Evolutionary conservation across 2,797 vertebrate genomes (phyloP), one percentile per base, ranked within the genome.

Genomic region (Sparidentex hasta): DNA sequence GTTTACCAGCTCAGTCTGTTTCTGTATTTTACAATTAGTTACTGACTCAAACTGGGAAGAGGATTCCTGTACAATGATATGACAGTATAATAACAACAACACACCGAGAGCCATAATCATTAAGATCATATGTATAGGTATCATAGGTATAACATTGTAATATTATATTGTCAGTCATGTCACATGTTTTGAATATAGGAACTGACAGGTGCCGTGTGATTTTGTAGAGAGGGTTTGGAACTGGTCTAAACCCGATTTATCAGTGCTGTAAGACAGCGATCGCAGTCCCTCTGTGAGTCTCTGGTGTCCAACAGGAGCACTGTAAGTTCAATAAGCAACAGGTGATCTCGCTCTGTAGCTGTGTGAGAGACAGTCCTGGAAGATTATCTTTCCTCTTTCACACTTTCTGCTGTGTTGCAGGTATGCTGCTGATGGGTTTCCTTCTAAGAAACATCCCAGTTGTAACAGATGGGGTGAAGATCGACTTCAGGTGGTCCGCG

Each of bases 371-470:
- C 18, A 8, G 44, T 44, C 20, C 14, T 61, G 5, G 62, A 55
- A 21, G 70, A 72, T 90, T 55, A 18, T 29, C 27, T 88, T 65
- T 81, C 58, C 43, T 63, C 58, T 82, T 51, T 85, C 72, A 52
- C 76, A 43, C 65, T 13, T 62, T 82, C 59, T 71, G 78, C 57
- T 81, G 41, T 65, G 90, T 55, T 88, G 8, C 87, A 99, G 98
- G 98, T 81, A 99, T 99, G 98, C 88, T 99, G 44, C 92, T 99
- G 90, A 96, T 97, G 87, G 97, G 98, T 0, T 97, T 99, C 93
- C 80, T 95, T 59, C 94, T 99, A 87, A 95, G 95, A 88, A 99
- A 99, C 82, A 95, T 95, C 70, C 97, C 97, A 0, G 90, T 95
- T 43, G 14, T 98, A 84, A 96, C 90, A 41, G 90, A 95, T 0